Evolutionary conservation across 2,113 vertebrate species (phyloP).

Genomic region (Dasyprocta punctata): DNA sequence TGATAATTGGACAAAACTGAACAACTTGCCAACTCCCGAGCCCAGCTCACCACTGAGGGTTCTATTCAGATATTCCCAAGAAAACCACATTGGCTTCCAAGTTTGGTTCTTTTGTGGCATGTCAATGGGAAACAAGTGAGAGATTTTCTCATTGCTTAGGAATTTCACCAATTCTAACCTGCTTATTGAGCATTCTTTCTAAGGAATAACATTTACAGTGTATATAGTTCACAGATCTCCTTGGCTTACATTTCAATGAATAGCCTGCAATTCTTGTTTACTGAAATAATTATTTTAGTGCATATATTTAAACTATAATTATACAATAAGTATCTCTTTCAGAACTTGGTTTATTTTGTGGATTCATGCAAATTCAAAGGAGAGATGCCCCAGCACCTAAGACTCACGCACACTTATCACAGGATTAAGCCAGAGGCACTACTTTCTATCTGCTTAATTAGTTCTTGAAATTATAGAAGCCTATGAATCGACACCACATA

Average conservation of each 20-base stretch:
- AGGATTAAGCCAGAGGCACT: slow-evolving; percentile 69
- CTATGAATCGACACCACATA: slow-evolving; percentile 52
- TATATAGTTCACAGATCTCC: slow-evolving; percentile 56
- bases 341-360: slow-evolving; percentile 64
- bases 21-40: slow-evolving; percentile 86
- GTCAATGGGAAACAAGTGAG: slow-evolving; percentile 85
- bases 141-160: slow-evolving; percentile 88
- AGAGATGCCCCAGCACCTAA: slow-evolving; percentile 55
- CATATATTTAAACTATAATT: slow-evolving; percentile 75
- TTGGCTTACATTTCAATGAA: slow-evolving; percentile 71
- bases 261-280: slow-evolving; percentile 58
- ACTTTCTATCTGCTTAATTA: slow-evolving; percentile 75
- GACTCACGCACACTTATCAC: slow-evolving; percentile 63
- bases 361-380: slow-evolving; percentile 56
- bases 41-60: slow-evolving; percentile 79
- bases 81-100: slow-evolving; percentile 86
- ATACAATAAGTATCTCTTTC: slow-evolving; percentile 69
- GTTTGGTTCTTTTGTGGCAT: slow-evolving; percentile 88
- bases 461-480: slow-evolving; percentile 70
- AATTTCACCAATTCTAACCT: slow-evolving; percentile 86
- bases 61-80: slow-evolving; percentile 85
- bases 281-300: slow-evolving; percentile 60
- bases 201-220: slow-evolving; percentile 72
- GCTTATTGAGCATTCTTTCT: slow-evolving; percentile 79
- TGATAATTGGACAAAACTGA: slow-evolving; percentile 90